Percentiles rank a stretch among this genome's conserved stretches.
These are phyloP conservation scores for Nibea albiflora DNA, from an alignment of 2,113 vertebrate genomes.

Conservation along the genomic window DNA sequence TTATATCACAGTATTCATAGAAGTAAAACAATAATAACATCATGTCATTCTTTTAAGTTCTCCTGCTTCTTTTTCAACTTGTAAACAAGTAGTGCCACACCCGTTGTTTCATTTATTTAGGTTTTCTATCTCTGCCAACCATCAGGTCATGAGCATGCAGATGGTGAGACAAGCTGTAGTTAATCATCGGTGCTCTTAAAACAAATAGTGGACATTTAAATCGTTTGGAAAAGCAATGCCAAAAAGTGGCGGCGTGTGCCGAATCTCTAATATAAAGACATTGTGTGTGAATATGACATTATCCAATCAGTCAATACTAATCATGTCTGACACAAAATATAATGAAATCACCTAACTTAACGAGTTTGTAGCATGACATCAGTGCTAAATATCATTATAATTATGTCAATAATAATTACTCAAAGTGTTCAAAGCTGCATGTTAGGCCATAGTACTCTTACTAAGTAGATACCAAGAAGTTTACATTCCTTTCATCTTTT, in stretches of 20 bases:
- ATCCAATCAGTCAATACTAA: not conserved
- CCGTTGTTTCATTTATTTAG: not conserved
- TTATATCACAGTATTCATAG: not conserved
- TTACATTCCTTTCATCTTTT: conserved; percentile 2
- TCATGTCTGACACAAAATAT: not conserved
- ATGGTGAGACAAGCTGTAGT: not conserved
- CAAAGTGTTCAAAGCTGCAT: not conserved
- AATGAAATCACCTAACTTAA: not conserved
- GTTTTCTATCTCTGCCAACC: not conserved
- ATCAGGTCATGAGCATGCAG: not conserved
- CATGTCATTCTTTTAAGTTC: not conserved
- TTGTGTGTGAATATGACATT: no score
- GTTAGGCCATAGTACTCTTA: not conserved
- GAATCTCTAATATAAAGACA: not conserved
- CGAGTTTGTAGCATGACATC: not conserved
- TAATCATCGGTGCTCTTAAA: not conserved
- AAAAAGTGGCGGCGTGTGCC: not conserved
- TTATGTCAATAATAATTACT: not conserved
- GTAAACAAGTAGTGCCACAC: not conserved
- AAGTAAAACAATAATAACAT: not conserved
- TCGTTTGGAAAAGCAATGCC: not conserved
- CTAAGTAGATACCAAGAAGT: conserved; percentile 1
- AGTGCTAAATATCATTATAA: not conserved
- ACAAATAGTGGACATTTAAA: not conserved
- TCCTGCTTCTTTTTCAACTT: not conserved